A percentile compares a stretch with the other conserved stretches of the same genome.
Evolutionary conservation across 2,888 invertebrate genomes (phyloP).

Genomic region (Hirudinaria manillensis): DNA sequence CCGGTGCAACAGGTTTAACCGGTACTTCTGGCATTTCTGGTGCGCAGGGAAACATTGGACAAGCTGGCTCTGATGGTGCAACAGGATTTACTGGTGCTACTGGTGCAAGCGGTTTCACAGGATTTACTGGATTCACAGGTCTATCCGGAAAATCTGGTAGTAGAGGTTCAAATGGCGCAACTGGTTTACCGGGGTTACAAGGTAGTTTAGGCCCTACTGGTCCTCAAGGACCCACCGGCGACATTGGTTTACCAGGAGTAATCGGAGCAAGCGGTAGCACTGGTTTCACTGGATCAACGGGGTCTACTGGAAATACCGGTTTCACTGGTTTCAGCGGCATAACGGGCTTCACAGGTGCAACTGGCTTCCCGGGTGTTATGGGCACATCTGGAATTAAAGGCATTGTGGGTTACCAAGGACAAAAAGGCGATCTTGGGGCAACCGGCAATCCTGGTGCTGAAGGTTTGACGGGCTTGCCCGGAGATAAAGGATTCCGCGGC

Average conservation of each 20-base stretch:
- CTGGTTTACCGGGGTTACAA: slow-evolving; percentile 4
- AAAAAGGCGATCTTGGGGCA: background rate
- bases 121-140: background rate
- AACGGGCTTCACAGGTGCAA: slow-evolving; percentile 12
- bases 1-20: slow-evolving; percentile 14
- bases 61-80: slow-evolving; percentile 25
- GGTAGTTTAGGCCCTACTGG: background rate
- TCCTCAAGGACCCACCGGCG: slow-evolving; percentile 9
- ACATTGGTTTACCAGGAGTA: slow-evolving; percentile 15
- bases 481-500: slow-evolving; percentile 30
- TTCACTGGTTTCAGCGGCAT: slow-evolving; percentile 25
- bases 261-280: background rate
- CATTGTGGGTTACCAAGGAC: background rate
- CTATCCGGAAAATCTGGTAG: background rate
- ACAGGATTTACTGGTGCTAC: background rate
- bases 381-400: slow-evolving; percentile 9
- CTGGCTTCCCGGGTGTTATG: slow-evolving; percentile 16
- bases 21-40: slow-evolving; percentile 30
- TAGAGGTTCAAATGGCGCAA: background rate
- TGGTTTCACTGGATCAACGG: slow-evolving; percentile 19
- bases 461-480: slow-evolving; percentile 26
- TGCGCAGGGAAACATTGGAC: slow-evolving; percentile 30
- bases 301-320: slow-evolving; percentile 31
- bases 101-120: slow-evolving; percentile 4
- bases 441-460: slow-evolving; percentile 11